Evolutionary conservation across 2,797 vertebrate species (phyloP), one percentile per base, ranked within the genome.

Genomic region (Chromis chromis): DNA sequence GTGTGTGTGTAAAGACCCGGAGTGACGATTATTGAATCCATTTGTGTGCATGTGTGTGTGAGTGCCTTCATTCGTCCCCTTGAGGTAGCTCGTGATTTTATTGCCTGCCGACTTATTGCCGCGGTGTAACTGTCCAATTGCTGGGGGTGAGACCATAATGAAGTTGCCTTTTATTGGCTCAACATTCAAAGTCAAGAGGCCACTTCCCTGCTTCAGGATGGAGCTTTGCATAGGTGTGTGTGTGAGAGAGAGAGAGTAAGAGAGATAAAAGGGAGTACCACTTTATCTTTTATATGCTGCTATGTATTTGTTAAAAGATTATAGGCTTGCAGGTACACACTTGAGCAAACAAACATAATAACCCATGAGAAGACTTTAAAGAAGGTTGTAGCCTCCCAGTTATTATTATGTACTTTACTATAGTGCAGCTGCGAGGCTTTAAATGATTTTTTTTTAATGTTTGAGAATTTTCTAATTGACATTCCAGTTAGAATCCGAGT

Each of bases 81-180:
- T 69, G 74, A 90, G 90, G 83, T 84, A 78, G 60, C 71, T 78
- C 60, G 42, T 86, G 87, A 84, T 87, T 91, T 92, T 93, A 90
- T 89, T 86, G 88, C 87, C 61, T 1, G 85, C 86, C 83, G 76
- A 82, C 90, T 90, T 89, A 91, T 91, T 91, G 86, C 84, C 60
- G 67, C 9, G 24, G 76, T 88, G 84, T 83, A 84, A 87, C 80
- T 78, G 86, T 84, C 82, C 86, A 82, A 83, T 71, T 21, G 86
- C 88, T 89, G 39, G 70, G 24, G 85, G 85, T 89, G 82, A 90
- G 66, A 66, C 70, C 61, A 52, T 90, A 91, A 92, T 91, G 87
- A 91, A 91, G 89, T 88, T 85, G 78, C 10, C 76, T 85, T 89
- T 92, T 92, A 93, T 91, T 88, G 88, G 84, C 84, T 88, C 82